Evolutionary conservation across 2,797 vertebrate genomes (phyloP).

Genomic region (Melanotaenia trifasciata): DNA sequence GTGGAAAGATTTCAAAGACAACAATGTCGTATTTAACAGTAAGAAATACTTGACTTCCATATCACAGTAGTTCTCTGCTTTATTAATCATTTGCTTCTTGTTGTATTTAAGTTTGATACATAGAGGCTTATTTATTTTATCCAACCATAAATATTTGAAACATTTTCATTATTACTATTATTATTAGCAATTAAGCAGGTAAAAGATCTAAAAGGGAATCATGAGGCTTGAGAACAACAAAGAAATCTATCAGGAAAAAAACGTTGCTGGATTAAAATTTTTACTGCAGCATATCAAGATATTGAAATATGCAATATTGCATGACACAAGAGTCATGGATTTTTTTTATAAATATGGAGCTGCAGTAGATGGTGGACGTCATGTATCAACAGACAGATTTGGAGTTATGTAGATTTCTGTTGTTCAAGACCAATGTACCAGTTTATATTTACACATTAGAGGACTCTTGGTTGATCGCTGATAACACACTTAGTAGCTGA

Average conservation of each 20-base stretch:
- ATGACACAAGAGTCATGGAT: background rate
- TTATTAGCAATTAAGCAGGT: background rate
- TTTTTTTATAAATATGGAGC: background rate
- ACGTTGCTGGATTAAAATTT: too few species aligned
- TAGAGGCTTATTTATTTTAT: background rate
- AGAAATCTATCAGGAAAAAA: background rate
- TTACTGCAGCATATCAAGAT: background rate
- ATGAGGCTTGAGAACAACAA: background rate
- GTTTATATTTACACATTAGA: background rate
- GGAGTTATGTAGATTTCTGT: background rate
- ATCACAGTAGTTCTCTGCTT: background rate
- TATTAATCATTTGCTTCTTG: background rate
- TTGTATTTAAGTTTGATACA: background rate
- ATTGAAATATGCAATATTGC: background rate
- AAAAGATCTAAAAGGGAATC: background rate
- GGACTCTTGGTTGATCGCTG: background rate
- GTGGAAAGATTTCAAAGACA: conserved; percentile 99
- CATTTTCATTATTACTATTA: background rate
- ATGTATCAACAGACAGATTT: conserved; percentile 8
- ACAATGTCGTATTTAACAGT: conserved; percentile 95
- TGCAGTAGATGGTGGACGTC: background rate
- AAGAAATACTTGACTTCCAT: conserved; percentile 63
- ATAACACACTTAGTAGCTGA: background rate
- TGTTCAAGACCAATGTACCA: background rate
- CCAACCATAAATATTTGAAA: too few species aligned